Base-by-base conservation (phyloP, 1,140 invertebrate genomes). In the Solenopsis fugax region DNA sequence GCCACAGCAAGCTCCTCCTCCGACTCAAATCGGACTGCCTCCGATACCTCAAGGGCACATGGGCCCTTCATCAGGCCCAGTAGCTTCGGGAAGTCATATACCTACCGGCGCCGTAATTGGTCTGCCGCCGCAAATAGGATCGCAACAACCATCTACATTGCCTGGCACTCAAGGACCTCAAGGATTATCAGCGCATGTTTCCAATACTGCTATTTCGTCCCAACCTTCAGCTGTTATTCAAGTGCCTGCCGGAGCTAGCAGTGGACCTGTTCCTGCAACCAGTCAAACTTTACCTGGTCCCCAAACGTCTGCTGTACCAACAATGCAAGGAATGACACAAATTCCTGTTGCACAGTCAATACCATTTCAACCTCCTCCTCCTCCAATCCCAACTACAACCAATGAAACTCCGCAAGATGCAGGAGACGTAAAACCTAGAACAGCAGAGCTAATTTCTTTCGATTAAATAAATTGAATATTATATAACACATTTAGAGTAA, bases 371-470 rank as follows among this genome's bases (percentile, higher is more conserved):
- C 84, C 85, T 10, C 37, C 45, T 48, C 64, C 71, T 41, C 64
- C 71, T 41, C 5, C 90, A 58, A 41, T 89, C 72, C 84, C 91
- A 13, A 7, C 72, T 10, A 34, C 88, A 72, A 58, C 87, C 5
- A 87, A 80, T 10, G 91, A 92, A 71, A 34, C 60, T 24, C 13
- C 37, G 21, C 85, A 89, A 52, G 41, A 88, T 29, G 90, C 89
- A 34, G 91, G 93, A 41, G 90, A 93, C 16, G 16, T 89, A 7
- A 94, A 95, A 78, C 91, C 92, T 1, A 94, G 93, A 80, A 94
- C 93, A 34, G 95, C 94, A 21, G 95, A 95, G 62, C 87, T 95
- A 0, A 95, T 95, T 86, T 94, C 95, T 24, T 95, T 95, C 29
- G 95, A 95, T 86, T 95, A 87, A 93, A 86, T 41, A 21, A 18